Evolutionary conservation across 2,888 invertebrate genomes (phyloP), one percentile per base, ranked within the genome.

Genomic region (Minunthozetes semirufus): DNA sequence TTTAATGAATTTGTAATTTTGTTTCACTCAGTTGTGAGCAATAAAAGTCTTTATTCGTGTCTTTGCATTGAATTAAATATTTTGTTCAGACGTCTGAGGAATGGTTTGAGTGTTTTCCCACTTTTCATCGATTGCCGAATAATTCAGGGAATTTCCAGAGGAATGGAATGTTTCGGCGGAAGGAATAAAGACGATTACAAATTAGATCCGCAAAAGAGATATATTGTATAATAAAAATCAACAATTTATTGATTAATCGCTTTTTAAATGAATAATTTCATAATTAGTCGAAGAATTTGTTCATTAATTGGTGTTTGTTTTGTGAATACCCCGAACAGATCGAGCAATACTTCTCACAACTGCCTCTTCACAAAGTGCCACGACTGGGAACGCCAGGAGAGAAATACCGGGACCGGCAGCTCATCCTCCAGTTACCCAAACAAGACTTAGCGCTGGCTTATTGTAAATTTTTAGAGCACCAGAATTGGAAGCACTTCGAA

Each of bases 361-460:
- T 97, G 81, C 92, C 92, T 76, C 88, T 89, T 70, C 90, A 92
- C 81, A 88, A 92, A 87, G 88, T 90, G 78, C 91, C 91, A 59
- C 86, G 87, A 78, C 81, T 89, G 77, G 90, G 90, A 77, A 88
- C 89, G n/a, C 86, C 88, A 61, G 94, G 93, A 4, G 93, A 93
- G 83, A 88, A 89, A 78, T 87, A 90, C 82, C 86, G 93, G 72
- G 90, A 90, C 81, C 88, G 89, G 80, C 91, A 93, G 81, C 85
- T 98, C 80, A 89, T 93, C 78, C 86, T 88, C 78, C 97, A 98
- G 85, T 86, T 98, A 81, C 98, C 98, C 56, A 91, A 91, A 83
- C 95, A 96, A 85, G 98, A 98, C 83, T 87, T 97, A 76, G 91
- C 94, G 11, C 85, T 92, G 80, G 89, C 90, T 73, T 94, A 94